A percentile compares a stretch with the other conserved stretches of the same genome.
phyloP scores from a whole-genome alignment of 2,888 invertebrate species.

The Polyploca ridens region DNA sequence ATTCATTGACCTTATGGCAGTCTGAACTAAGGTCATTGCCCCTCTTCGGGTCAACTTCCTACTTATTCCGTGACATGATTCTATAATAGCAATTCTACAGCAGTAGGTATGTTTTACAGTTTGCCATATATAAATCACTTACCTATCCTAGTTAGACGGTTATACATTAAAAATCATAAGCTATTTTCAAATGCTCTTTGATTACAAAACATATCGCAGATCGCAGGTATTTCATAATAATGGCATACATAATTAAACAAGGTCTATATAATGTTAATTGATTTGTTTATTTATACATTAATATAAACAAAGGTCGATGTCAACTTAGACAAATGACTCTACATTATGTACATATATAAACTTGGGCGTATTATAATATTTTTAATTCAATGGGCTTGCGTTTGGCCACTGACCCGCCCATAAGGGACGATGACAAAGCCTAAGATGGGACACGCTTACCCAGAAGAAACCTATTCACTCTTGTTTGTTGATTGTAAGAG shows the following conservation, averaged over 20 bases:
- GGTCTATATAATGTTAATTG: not conserved
- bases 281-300: conserved; percentile 4
- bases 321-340: conserved; percentile 3
- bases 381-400: no score
- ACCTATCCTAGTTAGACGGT: not conserved
- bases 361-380: not conserved
- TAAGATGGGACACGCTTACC: no score
- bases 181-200: no score
- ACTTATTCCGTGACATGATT: not conserved
- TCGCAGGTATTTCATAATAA: not conserved
- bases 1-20: not conserved
- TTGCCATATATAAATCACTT: not conserved
- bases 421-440: no score
- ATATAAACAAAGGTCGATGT: conserved; percentile 8
- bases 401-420: no score
- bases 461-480: no score
- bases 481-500: no score
- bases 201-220: not conserved
- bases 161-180: no score
- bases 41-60: not conserved
- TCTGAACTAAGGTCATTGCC: conserved; percentile 1
- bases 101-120: not conserved
- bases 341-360: conserved; percentile 1
- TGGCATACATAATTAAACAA: not conserved
- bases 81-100: not conserved